These are phyloP conservation scores for Sarcophaga peregrina DNA, from an alignment of 1,140 invertebrate species.

Conservation along the genomic window DNA sequence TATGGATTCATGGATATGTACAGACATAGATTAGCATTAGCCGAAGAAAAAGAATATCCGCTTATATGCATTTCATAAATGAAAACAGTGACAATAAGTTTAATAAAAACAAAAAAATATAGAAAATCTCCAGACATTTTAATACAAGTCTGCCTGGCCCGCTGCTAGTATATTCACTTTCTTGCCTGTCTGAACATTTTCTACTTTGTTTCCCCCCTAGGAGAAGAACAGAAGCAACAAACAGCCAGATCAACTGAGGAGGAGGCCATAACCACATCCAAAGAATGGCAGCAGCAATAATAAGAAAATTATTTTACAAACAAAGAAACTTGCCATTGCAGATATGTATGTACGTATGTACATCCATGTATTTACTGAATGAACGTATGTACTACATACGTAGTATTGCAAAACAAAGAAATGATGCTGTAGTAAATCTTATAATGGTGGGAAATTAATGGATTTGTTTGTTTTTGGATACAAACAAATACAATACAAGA, in stretches of 20 bases:
- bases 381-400: too few relatives aligned
- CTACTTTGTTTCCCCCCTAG: not conserved
- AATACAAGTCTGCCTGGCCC: not conserved
- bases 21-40: too few relatives aligned
- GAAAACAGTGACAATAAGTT: not conserved
- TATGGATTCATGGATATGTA: not conserved
- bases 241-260: not conserved
- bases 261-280: not conserved
- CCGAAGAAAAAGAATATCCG: not conserved
- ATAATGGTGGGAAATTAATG: constrained; percentile 41
- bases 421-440: constrained; percentile 33
- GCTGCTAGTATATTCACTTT: not conserved
- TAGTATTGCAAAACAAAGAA: constrained; percentile 21
- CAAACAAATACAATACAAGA: not conserved
- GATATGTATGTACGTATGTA: not conserved
- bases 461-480: constrained; percentile 35
- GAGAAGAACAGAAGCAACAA: not conserved
- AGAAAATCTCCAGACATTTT: not conserved
- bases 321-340: constrained; percentile 34
- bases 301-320: not conserved
- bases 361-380: too few relatives aligned
- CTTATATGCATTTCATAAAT: not conserved
- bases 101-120: not conserved
- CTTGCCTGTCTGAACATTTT: not conserved
- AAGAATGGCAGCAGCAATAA: not conserved